A percentile compares a stretch with the other conserved stretches of the same genome.
phyloP scores from a whole-genome alignment of 2,888 invertebrate species.

The Callinectes sapidus region DNA sequence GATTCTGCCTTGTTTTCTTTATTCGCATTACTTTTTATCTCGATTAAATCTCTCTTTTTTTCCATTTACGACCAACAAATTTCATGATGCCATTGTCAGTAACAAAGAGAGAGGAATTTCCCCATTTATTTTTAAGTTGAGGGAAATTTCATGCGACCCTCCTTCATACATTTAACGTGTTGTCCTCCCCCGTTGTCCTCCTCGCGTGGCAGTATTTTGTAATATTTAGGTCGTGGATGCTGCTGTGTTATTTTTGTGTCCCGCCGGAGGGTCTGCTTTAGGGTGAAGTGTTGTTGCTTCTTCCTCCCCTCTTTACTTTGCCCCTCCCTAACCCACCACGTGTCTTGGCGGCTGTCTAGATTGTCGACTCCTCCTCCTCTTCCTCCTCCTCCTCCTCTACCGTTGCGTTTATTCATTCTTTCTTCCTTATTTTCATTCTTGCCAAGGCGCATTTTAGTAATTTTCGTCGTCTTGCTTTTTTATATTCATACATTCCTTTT shows the following conservation, averaged over 20 bases:
- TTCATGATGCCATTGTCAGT: background rate
- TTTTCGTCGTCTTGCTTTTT: background rate
- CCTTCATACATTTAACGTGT: background rate
- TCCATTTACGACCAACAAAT: background rate
- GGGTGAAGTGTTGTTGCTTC: background rate
- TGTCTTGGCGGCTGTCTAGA: slow-evolving; percentile 14
- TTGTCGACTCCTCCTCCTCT: background rate
- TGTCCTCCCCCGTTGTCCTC: background rate
- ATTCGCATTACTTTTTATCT: too few relatives aligned
- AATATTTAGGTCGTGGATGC: background rate
- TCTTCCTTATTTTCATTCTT: background rate
- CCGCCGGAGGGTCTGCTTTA: background rate
- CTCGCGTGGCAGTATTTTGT: background rate
- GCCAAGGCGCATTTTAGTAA: background rate
- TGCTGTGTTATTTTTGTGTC: background rate
- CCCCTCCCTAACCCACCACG: background rate
- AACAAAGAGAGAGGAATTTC: background rate
- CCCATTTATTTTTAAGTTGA: background rate
- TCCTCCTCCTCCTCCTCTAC: background rate
- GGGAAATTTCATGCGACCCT: background rate
- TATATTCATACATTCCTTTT: background rate
- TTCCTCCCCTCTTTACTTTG: background rate
- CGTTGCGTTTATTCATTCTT: background rate
- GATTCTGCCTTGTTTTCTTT: too few relatives aligned
- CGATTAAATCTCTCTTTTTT: too few relatives aligned